A percentile compares a stretch with the other conserved stretches of the same genome.
Conservation (phyloP, 53 echinoderm and acorn worm species). For the Crossaster papposus region DNA sequence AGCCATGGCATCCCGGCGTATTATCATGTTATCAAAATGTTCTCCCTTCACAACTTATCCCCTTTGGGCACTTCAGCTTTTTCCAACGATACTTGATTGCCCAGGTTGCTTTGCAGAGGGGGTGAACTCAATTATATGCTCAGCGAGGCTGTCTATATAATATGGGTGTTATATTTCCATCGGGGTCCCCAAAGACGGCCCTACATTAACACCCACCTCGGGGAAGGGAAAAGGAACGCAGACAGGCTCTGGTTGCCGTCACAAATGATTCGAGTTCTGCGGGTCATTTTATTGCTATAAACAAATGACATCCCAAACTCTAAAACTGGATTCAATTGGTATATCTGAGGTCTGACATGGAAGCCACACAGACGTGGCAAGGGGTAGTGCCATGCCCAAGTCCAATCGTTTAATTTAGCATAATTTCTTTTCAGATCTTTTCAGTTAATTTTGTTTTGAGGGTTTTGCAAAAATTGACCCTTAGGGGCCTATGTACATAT, state of each 20-base stretch:
- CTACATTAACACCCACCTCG: slow-evolving; percentile 18
- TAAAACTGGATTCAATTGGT: no score
- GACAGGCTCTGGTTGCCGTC: neutral
- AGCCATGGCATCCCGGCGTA: neutral
- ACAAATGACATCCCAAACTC: no score
- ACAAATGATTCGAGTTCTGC: neutral
- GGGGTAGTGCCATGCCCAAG: no score
- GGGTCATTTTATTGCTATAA: neutral
- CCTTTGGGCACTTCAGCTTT: neutral
- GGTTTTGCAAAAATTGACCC: no score
- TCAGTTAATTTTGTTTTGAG: no score
- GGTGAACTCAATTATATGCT: neutral
- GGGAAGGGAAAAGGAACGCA: neutral
- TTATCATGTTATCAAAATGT: neutral
- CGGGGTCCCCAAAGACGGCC: slow-evolving; percentile 20
- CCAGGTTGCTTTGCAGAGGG: neutral
- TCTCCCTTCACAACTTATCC: neutral
- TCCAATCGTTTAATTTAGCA: neutral
- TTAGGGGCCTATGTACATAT: no score
- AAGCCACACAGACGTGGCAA: no score
- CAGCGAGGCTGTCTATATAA: slow-evolving; percentile 1
- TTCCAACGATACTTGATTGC: neutral
- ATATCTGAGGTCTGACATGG: no score
- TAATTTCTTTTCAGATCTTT: no score
- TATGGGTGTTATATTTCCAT: slow-evolving; percentile 35